Evolutionary conservation across 2,888 invertebrate genomes (phyloP), one percentile per base, ranked within the genome.

Genomic region (Apodemia duryi): DNA sequence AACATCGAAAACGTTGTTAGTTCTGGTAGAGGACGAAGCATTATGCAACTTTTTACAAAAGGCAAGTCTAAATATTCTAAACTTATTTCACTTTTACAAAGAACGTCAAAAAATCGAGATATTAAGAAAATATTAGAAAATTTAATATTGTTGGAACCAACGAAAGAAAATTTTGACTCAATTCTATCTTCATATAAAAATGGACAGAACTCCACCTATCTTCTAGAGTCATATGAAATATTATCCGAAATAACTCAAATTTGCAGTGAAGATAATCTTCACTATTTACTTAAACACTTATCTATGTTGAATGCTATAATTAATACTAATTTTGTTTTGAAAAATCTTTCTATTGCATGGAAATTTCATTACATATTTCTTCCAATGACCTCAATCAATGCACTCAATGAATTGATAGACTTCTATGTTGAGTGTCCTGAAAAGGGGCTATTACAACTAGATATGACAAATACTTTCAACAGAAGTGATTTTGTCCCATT

Each of bases 291-390:
- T 4, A 80, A 76, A 68, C 77, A 80, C 68, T 73, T 89, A 67
- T 79, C 81, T 38, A 72, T 84, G 64, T 71, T 91, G 51, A 86
- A 84, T 72, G 78, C 84, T 60, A 76, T 91, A 62, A 76, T 86
- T 63, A 85, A 88, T 72, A 75, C 82, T 41, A 83, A 81, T 70
- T 75, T 85, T 54, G 77, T 84, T 65, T 77, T 89, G 32, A 89
- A 86, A 71, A 88, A 91, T 72, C 75, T 91, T 63, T 82, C 89
- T 49, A 76, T 86, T 13, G 83, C 81, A 62, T 91, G 91, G 91
- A 91, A 90, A 72, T 91, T 88, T 69, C 86, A 89, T 69, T 91
- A 91, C 65, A 80, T 91, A 72, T 89, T 82, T 77, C 77, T 91
- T 68, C 86, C 89, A 1, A 85, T 91, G 78, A 83, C 87, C 1